These are phyloP conservation scores for Fragum whitleyi DNA, from an alignment of 2,888 invertebrate genomes.

Conservation along the genomic window DNA sequence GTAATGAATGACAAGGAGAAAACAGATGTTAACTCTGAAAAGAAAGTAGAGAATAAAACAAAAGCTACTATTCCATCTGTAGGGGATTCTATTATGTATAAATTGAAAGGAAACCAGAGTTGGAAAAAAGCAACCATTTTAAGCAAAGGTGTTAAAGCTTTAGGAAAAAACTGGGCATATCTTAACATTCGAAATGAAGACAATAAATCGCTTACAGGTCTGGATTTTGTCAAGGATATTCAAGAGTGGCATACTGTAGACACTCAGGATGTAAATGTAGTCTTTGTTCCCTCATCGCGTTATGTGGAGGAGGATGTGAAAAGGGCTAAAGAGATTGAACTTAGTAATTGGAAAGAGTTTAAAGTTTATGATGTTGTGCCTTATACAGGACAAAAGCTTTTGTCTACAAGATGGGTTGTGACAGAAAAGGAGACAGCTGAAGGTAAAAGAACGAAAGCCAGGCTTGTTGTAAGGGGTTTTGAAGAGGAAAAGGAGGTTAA, in stretches of 20 bases:
- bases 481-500: slow-evolving; percentile 38
- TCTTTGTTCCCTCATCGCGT: slow-evolving; percentile 26
- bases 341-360: slow-evolving; percentile 45
- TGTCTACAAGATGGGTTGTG: slow-evolving; percentile 52
- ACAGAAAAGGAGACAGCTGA: slow-evolving; percentile 31
- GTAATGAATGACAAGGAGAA: background rate
- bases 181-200: background rate
- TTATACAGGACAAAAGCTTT: slow-evolving; percentile 41
- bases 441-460: slow-evolving; percentile 26
- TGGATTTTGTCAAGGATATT: slow-evolving; percentile 46
- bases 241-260: slow-evolving; percentile 11
- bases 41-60: background rate
- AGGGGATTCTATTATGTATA: slow-evolving; percentile 27
- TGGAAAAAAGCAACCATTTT: slow-evolving; percentile 42
- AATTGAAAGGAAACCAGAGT: background rate
- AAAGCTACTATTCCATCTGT: slow-evolving; percentile 30
- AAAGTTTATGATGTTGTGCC: slow-evolving; percentile 31
- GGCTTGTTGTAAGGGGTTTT: slow-evolving; percentile 48
- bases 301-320: slow-evolving; percentile 35
- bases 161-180: slow-evolving; percentile 44
- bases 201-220: slow-evolving; percentile 1
- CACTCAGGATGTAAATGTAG: slow-evolving; percentile 29
- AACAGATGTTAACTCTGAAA: background rate
- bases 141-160: slow-evolving; percentile 46
- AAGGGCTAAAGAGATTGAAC: slow-evolving; percentile 43